Evolutionary conservation across 1,140 invertebrate genomes (phyloP).

Genomic region (Pygmarrhopalites habei): DNA sequence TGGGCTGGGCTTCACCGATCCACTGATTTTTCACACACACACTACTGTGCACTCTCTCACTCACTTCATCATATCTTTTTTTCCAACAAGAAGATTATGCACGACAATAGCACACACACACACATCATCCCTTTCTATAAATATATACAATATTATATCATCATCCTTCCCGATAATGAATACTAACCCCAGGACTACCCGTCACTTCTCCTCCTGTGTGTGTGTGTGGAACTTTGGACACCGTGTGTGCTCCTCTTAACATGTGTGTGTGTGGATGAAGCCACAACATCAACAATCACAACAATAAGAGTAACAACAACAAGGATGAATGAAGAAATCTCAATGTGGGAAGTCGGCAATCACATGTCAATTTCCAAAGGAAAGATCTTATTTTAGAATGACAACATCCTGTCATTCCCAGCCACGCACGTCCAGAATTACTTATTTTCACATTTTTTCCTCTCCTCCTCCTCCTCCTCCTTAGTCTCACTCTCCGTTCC

Average conservation of each 20-base stretch:
- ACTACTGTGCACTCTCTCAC: no score
- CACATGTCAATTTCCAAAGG: conserved; percentile 29
- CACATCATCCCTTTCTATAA: no score
- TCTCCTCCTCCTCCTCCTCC: neutral
- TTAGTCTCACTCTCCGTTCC: neutral
- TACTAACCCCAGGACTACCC: no score
- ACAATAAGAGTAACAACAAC: neutral
- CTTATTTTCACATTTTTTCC: neutral
- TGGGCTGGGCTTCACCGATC: conserved; percentile 16
- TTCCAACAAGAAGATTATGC: no score
- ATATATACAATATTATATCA: no score
- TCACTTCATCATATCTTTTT: no score
- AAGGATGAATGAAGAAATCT: conserved; percentile 23
- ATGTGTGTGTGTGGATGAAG: neutral
- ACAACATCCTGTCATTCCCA: conserved; percentile 32
- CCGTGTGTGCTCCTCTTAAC: neutral
- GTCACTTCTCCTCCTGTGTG: no score
- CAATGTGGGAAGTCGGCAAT: conserved; percentile 25
- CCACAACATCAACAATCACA: no score
- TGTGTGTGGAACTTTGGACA: no score
- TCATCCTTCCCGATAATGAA: no score
- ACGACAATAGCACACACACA: no score
- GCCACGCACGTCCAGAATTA: conserved; percentile 29
- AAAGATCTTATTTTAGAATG: conserved; percentile 34
- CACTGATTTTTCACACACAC: conserved; percentile 18